A percentile compares a stretch with the other conserved stretches of the same genome.
phyloP scores from a whole-genome alignment of 2,113 vertebrate species.

The Sinocyclocheilus maitianheensis region DNA sequence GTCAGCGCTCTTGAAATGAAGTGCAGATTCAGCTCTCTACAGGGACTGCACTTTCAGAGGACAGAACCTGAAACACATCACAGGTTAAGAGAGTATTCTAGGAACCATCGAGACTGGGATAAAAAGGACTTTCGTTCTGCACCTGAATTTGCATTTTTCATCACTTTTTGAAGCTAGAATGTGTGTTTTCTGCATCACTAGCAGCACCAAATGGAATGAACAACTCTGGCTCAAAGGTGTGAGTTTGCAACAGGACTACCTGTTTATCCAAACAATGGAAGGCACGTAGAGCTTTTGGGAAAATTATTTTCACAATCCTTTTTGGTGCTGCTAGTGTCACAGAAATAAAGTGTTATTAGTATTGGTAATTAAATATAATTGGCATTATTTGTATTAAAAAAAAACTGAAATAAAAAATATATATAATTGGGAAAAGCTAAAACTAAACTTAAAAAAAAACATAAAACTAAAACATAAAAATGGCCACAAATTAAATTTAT shows the following conservation, averaged over 20 bases:
- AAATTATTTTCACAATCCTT: not conserved
- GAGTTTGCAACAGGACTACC: not conserved
- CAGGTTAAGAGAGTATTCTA: not conserved
- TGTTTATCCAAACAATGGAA: not conserved
- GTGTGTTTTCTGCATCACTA: not conserved
- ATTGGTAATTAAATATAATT: too few relatives aligned
- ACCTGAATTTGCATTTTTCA: not conserved
- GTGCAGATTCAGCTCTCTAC: slow-evolving; percentile 51
- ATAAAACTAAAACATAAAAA: not conserved
- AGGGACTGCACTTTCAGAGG: slow-evolving; percentile 16
- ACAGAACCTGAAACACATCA: not conserved
- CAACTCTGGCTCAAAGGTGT: not conserved
- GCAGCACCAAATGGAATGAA: not conserved
- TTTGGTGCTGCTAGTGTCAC: not conserved
- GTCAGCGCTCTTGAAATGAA: slow-evolving; percentile 47
- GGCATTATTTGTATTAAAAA: too few relatives aligned
- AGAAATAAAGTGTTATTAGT: not conserved
- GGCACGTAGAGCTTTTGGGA: not conserved
- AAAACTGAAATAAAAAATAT: too few relatives aligned
- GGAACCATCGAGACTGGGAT: not conserved
- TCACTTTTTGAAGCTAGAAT: not conserved
- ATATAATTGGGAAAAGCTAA: too few relatives aligned
- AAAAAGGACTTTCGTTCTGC: not conserved
- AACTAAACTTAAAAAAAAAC: too few relatives aligned
- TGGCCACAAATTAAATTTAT: not conserved